Evolutionary conservation across 2,888 invertebrate genomes (phyloP).

Genomic region (Aporophyla nigra): DNA sequence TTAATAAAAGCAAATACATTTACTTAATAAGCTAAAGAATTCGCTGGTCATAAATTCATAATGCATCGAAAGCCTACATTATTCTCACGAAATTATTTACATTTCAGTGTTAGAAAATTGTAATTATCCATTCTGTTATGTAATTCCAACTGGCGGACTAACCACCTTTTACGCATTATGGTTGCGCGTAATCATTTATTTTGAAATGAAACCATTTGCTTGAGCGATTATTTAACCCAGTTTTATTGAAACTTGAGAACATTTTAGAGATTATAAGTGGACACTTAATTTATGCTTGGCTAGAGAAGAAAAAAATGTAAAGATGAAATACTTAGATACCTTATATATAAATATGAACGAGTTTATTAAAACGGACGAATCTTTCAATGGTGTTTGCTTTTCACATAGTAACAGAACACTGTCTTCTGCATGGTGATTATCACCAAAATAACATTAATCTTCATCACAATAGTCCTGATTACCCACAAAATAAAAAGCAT

Average conservation of each 20-base stretch:
- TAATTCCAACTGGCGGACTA: constrained; percentile 27
- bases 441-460: neutral
- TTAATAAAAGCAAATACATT: neutral
- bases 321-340: neutral
- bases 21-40: constrained; percentile 9
- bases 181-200: constrained; percentile 48
- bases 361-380: neutral
- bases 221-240: constrained; percentile 52
- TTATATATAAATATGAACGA: neutral
- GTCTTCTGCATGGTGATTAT: neutral
- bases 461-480: neutral
- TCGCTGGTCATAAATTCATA: neutral
- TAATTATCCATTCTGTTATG: constrained; percentile 43
- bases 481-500: constrained; percentile 22
- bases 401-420: neutral
- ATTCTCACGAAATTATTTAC: constrained; percentile 34
- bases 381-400: neutral
- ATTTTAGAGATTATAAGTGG: neutral
- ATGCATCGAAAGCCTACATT: constrained; percentile 2
- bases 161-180: constrained; percentile 54
- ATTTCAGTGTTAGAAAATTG: constrained; percentile 38
- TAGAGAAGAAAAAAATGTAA: neutral
- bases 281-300: neutral
- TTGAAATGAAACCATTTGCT: constrained; percentile 56
- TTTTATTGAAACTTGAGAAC: constrained; percentile 41